A percentile compares a stretch with the other conserved stretches of the same genome.
Evolutionary conservation across 37 sponge, comb jelly and placozoan genomes (phyloP).

Genomic region (Dysidea cf. avara): DNA sequence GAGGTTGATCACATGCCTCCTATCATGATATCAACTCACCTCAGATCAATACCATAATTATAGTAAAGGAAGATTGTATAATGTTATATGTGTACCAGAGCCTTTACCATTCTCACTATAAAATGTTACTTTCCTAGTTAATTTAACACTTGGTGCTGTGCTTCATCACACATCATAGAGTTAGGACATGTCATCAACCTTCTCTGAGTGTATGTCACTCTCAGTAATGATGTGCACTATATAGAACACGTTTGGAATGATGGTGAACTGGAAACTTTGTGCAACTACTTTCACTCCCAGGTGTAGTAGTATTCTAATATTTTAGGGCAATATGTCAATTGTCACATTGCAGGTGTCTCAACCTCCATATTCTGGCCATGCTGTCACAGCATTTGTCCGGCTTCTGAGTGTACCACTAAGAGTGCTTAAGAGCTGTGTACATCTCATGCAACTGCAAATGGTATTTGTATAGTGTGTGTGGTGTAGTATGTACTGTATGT

Average conservation of each 20-base stretch:
- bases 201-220: too few relatives aligned
- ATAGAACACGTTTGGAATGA: constrained; percentile 50
- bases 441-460: constrained; percentile 62
- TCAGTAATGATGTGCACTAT: too few relatives aligned
- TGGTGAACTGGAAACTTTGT: constrained; percentile 44
- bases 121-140: too few relatives aligned
- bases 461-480: not conserved
- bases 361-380: constrained; percentile 44
- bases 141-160: too few relatives aligned
- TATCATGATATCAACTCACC: too few relatives aligned
- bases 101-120: constrained; percentile 5
- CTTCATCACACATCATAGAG: too few relatives aligned
- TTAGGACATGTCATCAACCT: too few relatives aligned
- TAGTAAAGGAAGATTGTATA: too few relatives aligned
- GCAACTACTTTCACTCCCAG: constrained; percentile 56
- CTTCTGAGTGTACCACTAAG: constrained; percentile 48
- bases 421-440: constrained; percentile 54
- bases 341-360: constrained; percentile 47
- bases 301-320: constrained; percentile 9
- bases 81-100: not conserved
- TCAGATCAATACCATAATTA: too few relatives aligned
- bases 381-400: constrained; percentile 41
- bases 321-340: not conserved
- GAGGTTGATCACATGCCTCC: too few relatives aligned
- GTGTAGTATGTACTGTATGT: not conserved